Evolutionary conservation across 1,140 invertebrate species (phyloP).

Genomic region (Sycophaga agraensis): DNA sequence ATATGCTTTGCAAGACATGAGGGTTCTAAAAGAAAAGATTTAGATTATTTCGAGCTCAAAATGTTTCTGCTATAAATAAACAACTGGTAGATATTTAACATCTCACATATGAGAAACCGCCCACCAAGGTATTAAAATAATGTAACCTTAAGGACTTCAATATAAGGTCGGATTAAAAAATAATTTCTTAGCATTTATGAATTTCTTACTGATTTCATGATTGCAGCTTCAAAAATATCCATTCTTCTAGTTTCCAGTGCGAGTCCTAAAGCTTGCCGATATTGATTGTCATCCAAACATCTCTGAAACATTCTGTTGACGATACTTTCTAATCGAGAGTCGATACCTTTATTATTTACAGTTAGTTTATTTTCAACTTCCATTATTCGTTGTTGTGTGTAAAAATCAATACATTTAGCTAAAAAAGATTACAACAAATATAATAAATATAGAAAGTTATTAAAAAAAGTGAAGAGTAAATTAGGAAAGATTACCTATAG

Average conservation of each 20-base stretch:
- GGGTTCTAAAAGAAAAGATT: too few relatives aligned
- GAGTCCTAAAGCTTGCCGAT: slow-evolving; percentile 89
- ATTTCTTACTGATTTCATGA: slow-evolving; percentile 74
- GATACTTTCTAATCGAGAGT: slow-evolving; percentile 87
- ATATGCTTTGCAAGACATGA: too few relatives aligned
- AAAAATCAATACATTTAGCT: slow-evolving; percentile 94
- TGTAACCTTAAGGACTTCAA: too few relatives aligned
- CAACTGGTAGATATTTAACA: too few relatives aligned
- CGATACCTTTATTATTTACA: slow-evolving; percentile 72
- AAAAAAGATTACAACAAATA: slow-evolving; percentile 27
- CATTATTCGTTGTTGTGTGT: slow-evolving; percentile 82
- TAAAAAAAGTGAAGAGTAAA: background rate
- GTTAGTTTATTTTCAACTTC: slow-evolving; percentile 64
- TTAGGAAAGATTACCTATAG: slow-evolving; percentile 66
- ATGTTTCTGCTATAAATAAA: too few relatives aligned
- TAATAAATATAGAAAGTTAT: background rate
- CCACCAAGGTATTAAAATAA: too few relatives aligned
- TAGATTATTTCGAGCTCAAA: too few relatives aligned
- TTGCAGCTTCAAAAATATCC: slow-evolving; percentile 92
- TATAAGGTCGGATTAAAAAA: too few relatives aligned
- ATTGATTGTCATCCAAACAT: slow-evolving; percentile 92
- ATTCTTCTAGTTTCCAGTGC: slow-evolving; percentile 93
- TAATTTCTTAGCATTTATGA: too few relatives aligned
- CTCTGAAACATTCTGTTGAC: slow-evolving; percentile 97
- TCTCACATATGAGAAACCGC: too few relatives aligned